A percentile compares a stretch with the other conserved stretches of the same genome.
These are phyloP conservation scores for Iselma pallidipennis DNA, from an alignment of 2,888 invertebrate species.

Conservation along the genomic window DNA sequence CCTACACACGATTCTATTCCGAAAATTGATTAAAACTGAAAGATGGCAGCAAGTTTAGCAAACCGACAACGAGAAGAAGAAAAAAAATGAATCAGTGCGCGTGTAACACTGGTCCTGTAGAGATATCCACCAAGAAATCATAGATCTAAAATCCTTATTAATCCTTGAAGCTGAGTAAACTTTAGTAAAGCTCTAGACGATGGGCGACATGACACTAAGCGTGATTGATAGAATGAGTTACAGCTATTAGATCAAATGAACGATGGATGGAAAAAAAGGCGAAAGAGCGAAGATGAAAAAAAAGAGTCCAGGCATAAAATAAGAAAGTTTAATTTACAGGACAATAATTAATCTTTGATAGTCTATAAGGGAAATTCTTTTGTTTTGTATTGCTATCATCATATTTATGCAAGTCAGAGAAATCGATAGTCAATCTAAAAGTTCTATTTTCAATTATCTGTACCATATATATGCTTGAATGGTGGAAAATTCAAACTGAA, in stretches of 20 bases:
- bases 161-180: conserved; percentile 27
- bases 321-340: neutral
- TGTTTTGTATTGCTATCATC: neutral
- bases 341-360: neutral
- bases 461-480: conserved; percentile 5
- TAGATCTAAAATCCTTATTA: conserved; percentile 5
- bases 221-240: conserved; percentile 53
- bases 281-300: neutral
- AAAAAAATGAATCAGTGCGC: neutral
- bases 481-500: neutral
- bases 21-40: conserved; percentile 1
- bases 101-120: neutral
- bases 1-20: neutral
- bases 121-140: conserved; percentile 1
- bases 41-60: neutral
- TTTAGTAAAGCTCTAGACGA: conserved; percentile 23
- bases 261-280: neutral
- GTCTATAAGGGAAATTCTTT: neutral
- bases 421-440: conserved; percentile 40
- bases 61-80: neutral
- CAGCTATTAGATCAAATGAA: conserved; percentile 30
- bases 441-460: conserved; percentile 37
- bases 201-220: conserved; percentile 50
- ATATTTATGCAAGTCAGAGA: conserved; percentile 29
- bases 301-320: neutral